Evolutionary conservation across 1,140 invertebrate species (phyloP), one percentile per base, ranked within the genome.

Genomic region (Linepithema humile): DNA sequence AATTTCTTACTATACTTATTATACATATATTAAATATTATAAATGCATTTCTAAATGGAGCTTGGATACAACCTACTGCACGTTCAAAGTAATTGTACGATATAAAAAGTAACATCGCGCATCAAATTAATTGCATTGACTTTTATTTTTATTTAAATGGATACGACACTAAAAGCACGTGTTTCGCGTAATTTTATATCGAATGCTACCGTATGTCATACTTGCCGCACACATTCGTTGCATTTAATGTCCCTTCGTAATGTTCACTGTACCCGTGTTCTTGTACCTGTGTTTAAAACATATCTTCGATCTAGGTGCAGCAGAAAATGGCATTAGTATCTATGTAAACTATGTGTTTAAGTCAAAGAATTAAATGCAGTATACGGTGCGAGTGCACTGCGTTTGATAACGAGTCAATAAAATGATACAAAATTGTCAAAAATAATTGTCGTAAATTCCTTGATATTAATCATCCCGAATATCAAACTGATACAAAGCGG

Each of bases 341-440:
- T 82, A 78, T 26, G 17, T 84, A 88, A 88, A 26, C 64, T 77
- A 77, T 59, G 20, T 77, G 86, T 82, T 55, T 65, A 90, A 90
- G 82, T 89, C 89, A 91, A 92, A 91, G 88, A 85, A 85, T 78
- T 84, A 50, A 74, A 62, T 60, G 82, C 70, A 88, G 57, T 82
- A 77, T 69, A 77, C 64, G 57, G 59, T 86, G 82, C 59, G 55
- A 62, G 38, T 38, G 84, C 84, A 82, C 59, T 90, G 86, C 85
- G 86, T 89, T 91, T 90, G 85, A 90, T 92, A 91, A 90, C 64
- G 69, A 89, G 88, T 88, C 60, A 90, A 89, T 90, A 90, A 90
- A 91, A 85, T 38, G 23, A 80, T 78, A 26, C 35, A 85, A 82
- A 75, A 50, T 26, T 48, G 50, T 35, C 15, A 5, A 43, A 3